Evolutionary conservation across 53 echinoderm and acorn worm species (phyloP).

Genomic region (Hippasteria phrygiana): DNA sequence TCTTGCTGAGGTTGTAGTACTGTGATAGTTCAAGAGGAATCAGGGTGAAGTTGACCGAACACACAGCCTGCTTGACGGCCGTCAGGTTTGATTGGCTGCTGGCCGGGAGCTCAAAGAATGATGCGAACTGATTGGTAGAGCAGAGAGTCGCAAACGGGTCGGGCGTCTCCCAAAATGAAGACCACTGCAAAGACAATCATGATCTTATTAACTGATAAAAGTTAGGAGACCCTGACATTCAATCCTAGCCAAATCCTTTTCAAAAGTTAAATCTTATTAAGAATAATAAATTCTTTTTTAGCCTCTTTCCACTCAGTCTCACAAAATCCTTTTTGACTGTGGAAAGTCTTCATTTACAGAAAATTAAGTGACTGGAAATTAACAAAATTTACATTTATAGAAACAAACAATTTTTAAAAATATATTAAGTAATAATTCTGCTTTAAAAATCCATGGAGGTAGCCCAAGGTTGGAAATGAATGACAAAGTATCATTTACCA

Average conservation of each 20-base stretch:
- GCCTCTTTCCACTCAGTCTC: too few species aligned
- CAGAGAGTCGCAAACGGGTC: conserved; percentile 73
- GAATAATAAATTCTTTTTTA: too few species aligned
- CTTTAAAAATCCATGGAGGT: too few species aligned
- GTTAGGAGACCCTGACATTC: too few species aligned
- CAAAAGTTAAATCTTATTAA: too few species aligned
- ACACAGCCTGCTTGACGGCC: conserved; percentile 64
- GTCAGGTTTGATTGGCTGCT: conserved; percentile 58
- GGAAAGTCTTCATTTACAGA: too few species aligned
- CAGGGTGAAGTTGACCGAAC: conserved; percentile 69
- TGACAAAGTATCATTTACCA: conserved; percentile 70
- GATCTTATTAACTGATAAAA: not conserved
- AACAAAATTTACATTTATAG: too few species aligned
- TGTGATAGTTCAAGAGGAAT: conserved; percentile 39
- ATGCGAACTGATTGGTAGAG: conserved; percentile 47
- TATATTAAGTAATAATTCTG: too few species aligned
- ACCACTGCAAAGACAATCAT: conserved; percentile 53
- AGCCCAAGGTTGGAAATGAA: too few species aligned
- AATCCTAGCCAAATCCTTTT: not conserved
- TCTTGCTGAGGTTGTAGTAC: conserved; percentile 22
- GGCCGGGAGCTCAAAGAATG: conserved; percentile 59
- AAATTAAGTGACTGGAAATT: too few species aligned
- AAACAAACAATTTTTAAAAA: too few species aligned
- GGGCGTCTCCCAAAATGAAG: conserved; percentile 56
- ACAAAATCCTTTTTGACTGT: too few species aligned